Base-by-base conservation (phyloP, 2,888 invertebrate genomes). In the Caenorhabditis sp. region DNA sequence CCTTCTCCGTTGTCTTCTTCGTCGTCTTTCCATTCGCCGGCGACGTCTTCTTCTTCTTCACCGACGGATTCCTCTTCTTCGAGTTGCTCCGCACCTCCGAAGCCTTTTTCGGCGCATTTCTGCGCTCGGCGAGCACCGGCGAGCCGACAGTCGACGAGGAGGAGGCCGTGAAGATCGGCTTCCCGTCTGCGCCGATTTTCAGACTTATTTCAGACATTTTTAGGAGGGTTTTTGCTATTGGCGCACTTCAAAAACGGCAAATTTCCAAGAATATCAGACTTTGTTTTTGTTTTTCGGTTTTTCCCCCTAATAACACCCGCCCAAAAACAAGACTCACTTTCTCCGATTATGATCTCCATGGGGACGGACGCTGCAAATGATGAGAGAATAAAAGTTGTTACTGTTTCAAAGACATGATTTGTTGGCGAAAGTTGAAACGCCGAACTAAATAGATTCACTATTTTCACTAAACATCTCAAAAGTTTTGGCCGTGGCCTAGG, bases 261-360 rank as follows among this genome's bases (percentile, higher is more conserved):
- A n/a, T 27, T 48, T 2, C n/a, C 20, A 50, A 50, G 22, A 13
- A n/a, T 3, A 26, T 6, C 41, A 4, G 15, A 15, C 15, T 17
- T 32, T 52, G 39, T 39, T 55, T 39, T 55, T 32, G 50, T 30
- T 48, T 48, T 48, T 48, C 48, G 9, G 48, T 39, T 50, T 39
- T 50, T 48, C 7, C 26, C n/a, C 24, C 39, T 15, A 37, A 35
- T 9, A 15, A 22, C 27, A 32, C 27, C 26, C 27, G 41, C n/a
- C 1, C 7, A 37, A 2, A 22, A n/a, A 61, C 20, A 52, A 26
- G 11, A 48, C 66, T 68, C 35, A 68, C 66, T 46, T 27, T 37
- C 58, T 27, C 66, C 66, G 56, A 68, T 68, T 26, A 68, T 58
- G 20, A 68, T 68, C 20, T 68, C 66, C 66, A 68, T 68, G 37